Evolutionary conservation across 2,888 invertebrate species (phyloP), one percentile per base, ranked within the genome.

Genomic region (Sarcophaga subvicina): DNA sequence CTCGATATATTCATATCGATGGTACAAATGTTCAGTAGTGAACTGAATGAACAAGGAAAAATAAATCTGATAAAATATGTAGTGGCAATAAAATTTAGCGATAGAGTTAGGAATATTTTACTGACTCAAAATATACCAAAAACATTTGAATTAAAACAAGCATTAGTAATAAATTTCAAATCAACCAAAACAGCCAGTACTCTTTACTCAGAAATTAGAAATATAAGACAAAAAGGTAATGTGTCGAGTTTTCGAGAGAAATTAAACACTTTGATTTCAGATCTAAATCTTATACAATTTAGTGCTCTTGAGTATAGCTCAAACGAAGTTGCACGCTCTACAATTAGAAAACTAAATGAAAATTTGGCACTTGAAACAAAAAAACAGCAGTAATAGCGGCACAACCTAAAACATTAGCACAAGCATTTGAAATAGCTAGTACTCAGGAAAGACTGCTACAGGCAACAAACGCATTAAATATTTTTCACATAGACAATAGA

Each of bases 331-430:
- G 22, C 22, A 22, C 22, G 22, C 22, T 22, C 4, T 0, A 62
- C n/a, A 62, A 62, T 60, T 49, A 49, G 14, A 49, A 49, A 49
- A 49, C 49, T 49, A 4, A 66, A 45, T n/a, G 45, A 66, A 66
- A 66, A 66, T 17, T 37, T 66, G 17, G 66, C 37, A 17, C n/a
- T 66, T n/a, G 37, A 45, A 45, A 45, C n/a, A 37, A 45, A 17
- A 4, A 27, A 12, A 70, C 70, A 17, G 54, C 70, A 25, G 70
- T 59, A 59, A 59, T 70, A 70, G 70, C 59, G 8, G 70, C 70
- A 25, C 70, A 70, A 27, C 49, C 27, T n/a, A 70, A 54, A 17
- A 54, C 70, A 17, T 70, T 70, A 49, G 47, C 54, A 70, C 49
- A 70, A 49, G 70, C 54, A 17, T 70, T 54, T 49, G 67, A 69